Evolutionary conservation across 1,140 invertebrate genomes (phyloP), one percentile per base, ranked within the genome.

Genomic region (Drosophila tani): DNA sequence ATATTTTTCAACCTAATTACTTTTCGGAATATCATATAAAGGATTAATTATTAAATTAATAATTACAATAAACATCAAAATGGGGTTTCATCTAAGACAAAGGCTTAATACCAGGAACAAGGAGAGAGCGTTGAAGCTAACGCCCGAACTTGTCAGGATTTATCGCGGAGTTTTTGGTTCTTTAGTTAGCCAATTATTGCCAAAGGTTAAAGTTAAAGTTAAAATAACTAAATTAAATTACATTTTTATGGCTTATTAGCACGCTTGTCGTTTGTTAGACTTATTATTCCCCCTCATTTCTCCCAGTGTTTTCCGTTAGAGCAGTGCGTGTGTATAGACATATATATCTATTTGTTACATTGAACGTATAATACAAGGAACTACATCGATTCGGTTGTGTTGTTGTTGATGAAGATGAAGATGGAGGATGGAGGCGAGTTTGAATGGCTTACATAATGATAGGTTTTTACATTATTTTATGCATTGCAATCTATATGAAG

Each of bases 371-470:
- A 78, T 49, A 56, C 53, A 83, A 64, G 75, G 81, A 90, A 90
- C 85, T 90, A 91, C 86, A 91, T 91, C 86, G 86, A 91, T 91
- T 91, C 84, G 86, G 86, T 91, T 91, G 86, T 91, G 86, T 91
- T 91, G 86, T 91, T 91, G 85, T 68, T 74, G 79, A 53, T 35
- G 40, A 49, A 49, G 62, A 40, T n/a, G 49, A 40, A 14, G 43
- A 29, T 69, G 29, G 45, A 29, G 19, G 29, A 66, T 21, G 32
- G 8, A 35, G 49, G 46, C 57, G 45, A 27, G 45, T 45, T 55
- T 66, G 40, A 56, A 56, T 60, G 69, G 63, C 63, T 79, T 74
- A 70, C 41, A 71, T 82, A 67, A 81, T 68, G 62, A 71, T 82
- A 58, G 79, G 79, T 84, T 78, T 51, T 83, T 62, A 66, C 51